A percentile compares a stretch with the other conserved stretches of the same genome.
phyloP scores from a whole-genome alignment of 1,140 invertebrate species.

The Bombus ignitus region DNA sequence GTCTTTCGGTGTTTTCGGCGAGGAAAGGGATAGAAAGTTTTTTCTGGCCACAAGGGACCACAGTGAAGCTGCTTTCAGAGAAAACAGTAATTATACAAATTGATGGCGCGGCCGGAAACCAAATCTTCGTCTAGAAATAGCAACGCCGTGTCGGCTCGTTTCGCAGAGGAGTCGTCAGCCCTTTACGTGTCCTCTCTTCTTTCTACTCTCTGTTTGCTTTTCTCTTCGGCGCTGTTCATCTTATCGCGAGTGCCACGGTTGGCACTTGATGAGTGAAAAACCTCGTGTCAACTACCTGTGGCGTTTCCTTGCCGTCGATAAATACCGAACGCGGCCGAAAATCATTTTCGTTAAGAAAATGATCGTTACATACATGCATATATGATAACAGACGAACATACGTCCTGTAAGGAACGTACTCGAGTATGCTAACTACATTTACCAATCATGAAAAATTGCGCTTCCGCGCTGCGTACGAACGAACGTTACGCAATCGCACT shows the following conservation, averaged over 20 bases:
- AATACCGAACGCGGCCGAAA: neutral
- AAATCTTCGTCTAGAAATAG: constrained; percentile 73
- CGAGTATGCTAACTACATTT: neutral
- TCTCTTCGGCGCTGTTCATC: neutral
- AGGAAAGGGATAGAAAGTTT: neutral
- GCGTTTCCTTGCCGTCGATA: neutral
- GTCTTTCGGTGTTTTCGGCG: neutral
- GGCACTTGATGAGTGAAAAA: constrained; percentile 14
- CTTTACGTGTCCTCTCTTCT: constrained; percentile 38
- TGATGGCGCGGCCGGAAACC: constrained; percentile 63
- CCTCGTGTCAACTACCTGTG: constrained; percentile 33
- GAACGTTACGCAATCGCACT: constrained; percentile 26
- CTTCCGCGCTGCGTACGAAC: no score
- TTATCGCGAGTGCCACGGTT: constrained; percentile 4
- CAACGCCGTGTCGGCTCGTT: constrained; percentile 44
- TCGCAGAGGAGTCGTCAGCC: constrained; percentile 49
- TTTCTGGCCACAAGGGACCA: constrained; percentile 25
- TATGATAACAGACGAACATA: neutral
- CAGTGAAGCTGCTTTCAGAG: constrained; percentile 61
- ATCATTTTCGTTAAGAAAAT: neutral
- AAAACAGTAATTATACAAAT: constrained; percentile 71
- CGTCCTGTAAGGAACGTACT: neutral
- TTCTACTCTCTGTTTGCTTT: constrained; percentile 9
- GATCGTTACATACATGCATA: neutral
- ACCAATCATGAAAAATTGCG: neutral